Evolutionary conservation across 2,888 invertebrate species (phyloP), one percentile per base, ranked within the genome.

Genomic region (Idaea biselata): DNA sequence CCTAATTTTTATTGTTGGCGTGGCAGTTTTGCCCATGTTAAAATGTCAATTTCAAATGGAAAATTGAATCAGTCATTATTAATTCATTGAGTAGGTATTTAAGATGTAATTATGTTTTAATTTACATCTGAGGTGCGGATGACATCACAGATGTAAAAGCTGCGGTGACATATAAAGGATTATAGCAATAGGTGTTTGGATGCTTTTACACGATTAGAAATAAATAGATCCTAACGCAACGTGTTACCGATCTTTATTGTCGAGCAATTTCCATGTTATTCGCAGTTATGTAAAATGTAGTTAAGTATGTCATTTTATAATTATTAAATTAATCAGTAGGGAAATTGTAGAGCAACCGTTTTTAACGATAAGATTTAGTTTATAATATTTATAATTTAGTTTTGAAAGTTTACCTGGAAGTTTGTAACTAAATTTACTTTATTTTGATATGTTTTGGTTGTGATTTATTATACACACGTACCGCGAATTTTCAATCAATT

Each of bases 151-250:
- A 32, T 6, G 7, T 32, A 32, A 32, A 6, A 6, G 32, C 7
- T 4, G 4, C 7, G 33, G 44, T 63, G 62, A 56, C 60, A 66
- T 60, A 55, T 87, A 89, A 83, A 78, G 63, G 33, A 77, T 80
- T 76, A 63, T 86, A 90, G 87, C 86, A 75, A 79, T 91, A 91
- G 91, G 86, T 83, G 91, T 91, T 91, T 91, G 85, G 91, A 91
- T 76, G 91, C 91, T 91, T 91, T 91, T 91, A 91, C 91, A 91
- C 89, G 72, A 84, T 79, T 88, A 87, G 81, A 76, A 77, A 80
- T 83, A 44, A 44, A 44, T 44, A 44, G 44, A 44, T 14, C 44
- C 11, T 44, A 84, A 82, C 81, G 78, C 79, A 87, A 88, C 87
- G 88, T 90, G 87, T 81, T 77, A 87, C 85, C 87, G 77, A 82